phyloP scores from a whole-genome alignment of 2,113 vertebrate genomes.

The Sarotherodon lohbergeri region DNA sequence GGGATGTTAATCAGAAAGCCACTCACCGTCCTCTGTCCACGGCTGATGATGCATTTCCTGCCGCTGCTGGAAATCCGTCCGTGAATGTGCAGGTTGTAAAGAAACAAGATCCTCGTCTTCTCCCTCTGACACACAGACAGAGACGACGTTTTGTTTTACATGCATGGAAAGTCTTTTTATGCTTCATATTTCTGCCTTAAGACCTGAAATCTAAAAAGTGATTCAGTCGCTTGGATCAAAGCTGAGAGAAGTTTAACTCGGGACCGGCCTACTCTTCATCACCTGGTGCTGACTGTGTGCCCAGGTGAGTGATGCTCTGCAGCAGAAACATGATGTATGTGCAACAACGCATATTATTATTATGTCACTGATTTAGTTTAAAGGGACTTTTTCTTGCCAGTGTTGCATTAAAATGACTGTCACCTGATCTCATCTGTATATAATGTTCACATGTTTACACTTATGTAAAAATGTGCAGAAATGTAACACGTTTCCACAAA shows the following conservation, averaged over 20 bases:
- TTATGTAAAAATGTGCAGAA: not conserved
- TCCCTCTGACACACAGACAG: slow-evolving; percentile 73
- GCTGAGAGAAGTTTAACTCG: not conserved
- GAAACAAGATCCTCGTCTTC: slow-evolving; percentile 77
- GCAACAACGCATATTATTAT: not conserved
- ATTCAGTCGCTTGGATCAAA: not conserved
- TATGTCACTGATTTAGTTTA: not conserved
- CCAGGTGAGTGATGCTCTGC: not conserved
- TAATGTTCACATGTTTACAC: not conserved
- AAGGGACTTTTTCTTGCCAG: not conserved
- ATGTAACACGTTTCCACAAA: not conserved
- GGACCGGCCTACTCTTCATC: not conserved
- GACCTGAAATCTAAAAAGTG: not conserved
- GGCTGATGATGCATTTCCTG: slow-evolving; percentile 25
- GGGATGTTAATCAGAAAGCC: not conserved
- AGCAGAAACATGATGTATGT: not conserved
- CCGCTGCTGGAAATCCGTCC: slow-evolving; percentile 55
- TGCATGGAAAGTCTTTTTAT: not conserved
- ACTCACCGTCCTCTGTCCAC: slow-evolving; percentile 37
- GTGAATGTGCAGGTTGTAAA: slow-evolving; percentile 82
- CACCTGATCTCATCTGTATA: fast-evolving
- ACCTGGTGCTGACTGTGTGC: not conserved
- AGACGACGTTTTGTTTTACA: fast-evolving
- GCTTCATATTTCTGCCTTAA: not conserved
- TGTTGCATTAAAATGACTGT: not conserved